Evolutionary conservation across 2,113 vertebrate species (phyloP), one percentile per base, ranked within the genome.

Genomic region (Caloenas nicobarica): DNA sequence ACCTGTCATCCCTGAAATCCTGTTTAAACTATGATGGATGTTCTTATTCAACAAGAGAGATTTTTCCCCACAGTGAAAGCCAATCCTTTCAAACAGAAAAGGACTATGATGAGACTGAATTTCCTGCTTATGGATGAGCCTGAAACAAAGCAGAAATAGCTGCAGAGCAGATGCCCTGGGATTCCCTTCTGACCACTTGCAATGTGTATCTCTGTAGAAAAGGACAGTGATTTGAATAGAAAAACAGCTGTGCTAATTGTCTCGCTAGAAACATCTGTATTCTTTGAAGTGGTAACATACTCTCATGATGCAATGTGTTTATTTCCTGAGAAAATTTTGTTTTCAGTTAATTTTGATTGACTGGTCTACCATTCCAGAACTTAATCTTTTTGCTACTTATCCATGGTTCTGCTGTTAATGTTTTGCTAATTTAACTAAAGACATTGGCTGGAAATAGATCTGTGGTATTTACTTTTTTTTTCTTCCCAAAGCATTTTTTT

Each of bases 21-120:
- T 94, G 40, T 97, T 98, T 97, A 98, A 98, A 98, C 83, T 87
- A 95, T 98, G 97, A 98, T 98, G 94, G 96, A 98, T 98, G 97
- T 93, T 96, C 96, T 95, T 94, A 97, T 92, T 97, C 93, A 97
- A 91, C 64, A 80, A 69, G 89, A 94, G 89, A 93, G 81, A 91
- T 91, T 73, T 94, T 91, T 81, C 60, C 86, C 70, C 51, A 10
- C 8, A 34, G 50, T 80, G 71, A 94, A 97, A 97, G 95, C 65
- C 28, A 23, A 70, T 84, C 71, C 74, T 95, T 96, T 94, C 82
- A 89, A 93, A 94, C 57, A 94, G 65, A 85, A 94, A 89, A 94
- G 29, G 54, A 31, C 36, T 79, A 50, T 80, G 86, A 91, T 91
- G 87, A 92, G 92, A 50, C 50, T 0, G 1, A 81, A 78, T 86